Base-by-base conservation (phyloP, 2,888 invertebrate species). In the Drosophila emarginata region DNA sequence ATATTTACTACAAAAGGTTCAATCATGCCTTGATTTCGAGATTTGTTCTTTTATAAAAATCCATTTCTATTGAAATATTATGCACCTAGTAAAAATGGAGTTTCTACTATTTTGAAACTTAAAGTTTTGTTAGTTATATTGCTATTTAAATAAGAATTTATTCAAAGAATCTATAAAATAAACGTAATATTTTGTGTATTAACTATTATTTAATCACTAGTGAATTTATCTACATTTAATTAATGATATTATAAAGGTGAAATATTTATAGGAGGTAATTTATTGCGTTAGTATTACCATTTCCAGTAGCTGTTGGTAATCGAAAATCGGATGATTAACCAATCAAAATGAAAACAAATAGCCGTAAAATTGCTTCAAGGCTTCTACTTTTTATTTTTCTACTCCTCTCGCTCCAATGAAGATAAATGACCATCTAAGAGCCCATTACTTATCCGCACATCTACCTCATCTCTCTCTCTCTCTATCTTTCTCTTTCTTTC, bases 381-480 rank as follows among this genome's bases (percentile, higher is more conserved):
- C 64, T 76, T 81, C 74, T 69, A 45, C 40, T 45, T 18, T 45
- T 45, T 45, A 5, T 18, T 45, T 18, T 45, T 12, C 21, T 12
- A 45, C 18, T 69, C 63, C 52, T 18, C 63, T 61, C 61, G 68
- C 77, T 67, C 80, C 87, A 89, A 89, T 90, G 80, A 90, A 91
- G 90, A 91, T 90, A 90, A 91, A 91, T 91, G 88, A 81, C 85
- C 89, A 83, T 77, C 89, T 87, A 84, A 88, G 81, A 87, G 87
- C 85, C 89, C 90, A 91, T 91, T 90, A 90, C 90, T 90, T 90
- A 90, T 80, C 82, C 78, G 73, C 77, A 78, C 78, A 76, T 80
- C 68, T 67, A 37, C 84, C 72, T 76, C 79, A 61, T 63, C 61
- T 56, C 67, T 15, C 26, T 56, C 65, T 52, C 37, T n/a, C 50